A percentile compares a stretch with the other conserved stretches of the same genome.
Conservation (phyloP, 1,140 invertebrate species). For the Hylaeus volcanicus region DNA sequence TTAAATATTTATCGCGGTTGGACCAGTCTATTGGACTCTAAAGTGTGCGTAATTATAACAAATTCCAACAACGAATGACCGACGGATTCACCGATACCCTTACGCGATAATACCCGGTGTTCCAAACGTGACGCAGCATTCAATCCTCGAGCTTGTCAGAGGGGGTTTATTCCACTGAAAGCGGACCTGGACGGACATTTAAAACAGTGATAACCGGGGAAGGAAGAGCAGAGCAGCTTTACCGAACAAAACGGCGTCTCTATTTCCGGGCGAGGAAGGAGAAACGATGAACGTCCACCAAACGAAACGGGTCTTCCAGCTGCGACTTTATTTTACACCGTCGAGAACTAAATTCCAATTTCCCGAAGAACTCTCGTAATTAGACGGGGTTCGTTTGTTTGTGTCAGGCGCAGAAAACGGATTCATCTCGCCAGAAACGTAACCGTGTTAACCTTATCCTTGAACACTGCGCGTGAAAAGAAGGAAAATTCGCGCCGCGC, state of each 20-base stretch:
- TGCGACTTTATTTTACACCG: neutral
- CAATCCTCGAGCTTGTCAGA: too few species aligned
- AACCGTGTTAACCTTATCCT: constrained; percentile 13
- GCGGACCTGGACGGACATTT: neutral
- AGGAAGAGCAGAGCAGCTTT: neutral
- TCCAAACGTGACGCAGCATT: too few species aligned
- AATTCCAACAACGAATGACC: too few species aligned
- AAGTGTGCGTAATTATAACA: too few species aligned
- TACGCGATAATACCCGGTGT: too few species aligned
- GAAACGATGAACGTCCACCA: neutral
- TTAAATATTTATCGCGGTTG: too few species aligned
- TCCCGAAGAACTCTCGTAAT: constrained; percentile 28
- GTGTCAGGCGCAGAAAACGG: neutral
- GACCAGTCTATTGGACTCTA: too few species aligned
- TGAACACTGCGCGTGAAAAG: neutral
- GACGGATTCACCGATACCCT: too few species aligned
- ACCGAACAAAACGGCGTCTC: neutral
- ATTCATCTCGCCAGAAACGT: neutral
- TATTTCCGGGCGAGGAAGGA: neutral
- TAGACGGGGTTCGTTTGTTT: constrained; percentile 17
- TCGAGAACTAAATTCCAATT: constrained; percentile 18
- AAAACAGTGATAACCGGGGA: too few species aligned
- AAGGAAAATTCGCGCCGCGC: neutral
- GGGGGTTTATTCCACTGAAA: neutral
- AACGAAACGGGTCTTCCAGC: neutral